Percentiles rank a stretch among this genome's conserved stretches.
phyloP scores from a whole-genome alignment of 2,113 vertebrate genomes.

The Pitta sordida region DNA sequence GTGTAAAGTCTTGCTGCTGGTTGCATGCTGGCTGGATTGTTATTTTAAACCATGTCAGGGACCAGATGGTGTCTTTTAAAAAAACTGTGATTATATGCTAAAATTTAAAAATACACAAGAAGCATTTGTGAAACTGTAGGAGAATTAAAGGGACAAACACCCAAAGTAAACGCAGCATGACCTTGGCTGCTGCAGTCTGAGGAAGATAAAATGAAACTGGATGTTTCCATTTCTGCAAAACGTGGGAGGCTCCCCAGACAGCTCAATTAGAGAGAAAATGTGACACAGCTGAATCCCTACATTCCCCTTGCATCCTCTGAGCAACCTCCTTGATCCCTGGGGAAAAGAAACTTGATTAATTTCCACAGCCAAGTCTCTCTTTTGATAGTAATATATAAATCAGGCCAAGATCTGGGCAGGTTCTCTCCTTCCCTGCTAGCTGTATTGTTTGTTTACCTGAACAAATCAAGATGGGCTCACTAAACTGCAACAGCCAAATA shows the following conservation, averaged over 20 bases:
- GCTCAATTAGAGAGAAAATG: conserved; percentile 15
- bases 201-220: background rate
- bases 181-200: background rate
- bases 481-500: background rate
- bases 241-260: background rate
- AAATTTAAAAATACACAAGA: conserved; percentile 35
- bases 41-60: conserved; percentile 35
- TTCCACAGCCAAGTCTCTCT: background rate
- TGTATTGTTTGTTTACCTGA: background rate
- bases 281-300: background rate
- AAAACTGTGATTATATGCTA: background rate
- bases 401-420: background rate
- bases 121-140: background rate
- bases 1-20: background rate
- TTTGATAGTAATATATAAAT: background rate
- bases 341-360: background rate
- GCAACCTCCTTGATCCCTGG: background rate
- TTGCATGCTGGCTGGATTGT: background rate
- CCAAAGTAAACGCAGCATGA: background rate
- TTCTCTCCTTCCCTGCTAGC: background rate
- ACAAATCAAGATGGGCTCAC: background rate
- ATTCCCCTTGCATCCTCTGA: background rate
- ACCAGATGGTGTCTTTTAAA: conserved; percentile 21
- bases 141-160: conserved; percentile 46
- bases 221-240: conserved; percentile 19